Evolutionary conservation across 1,140 invertebrate species (phyloP), one percentile per base, ranked within the genome.

Genomic region (Fopius arisanus): DNA sequence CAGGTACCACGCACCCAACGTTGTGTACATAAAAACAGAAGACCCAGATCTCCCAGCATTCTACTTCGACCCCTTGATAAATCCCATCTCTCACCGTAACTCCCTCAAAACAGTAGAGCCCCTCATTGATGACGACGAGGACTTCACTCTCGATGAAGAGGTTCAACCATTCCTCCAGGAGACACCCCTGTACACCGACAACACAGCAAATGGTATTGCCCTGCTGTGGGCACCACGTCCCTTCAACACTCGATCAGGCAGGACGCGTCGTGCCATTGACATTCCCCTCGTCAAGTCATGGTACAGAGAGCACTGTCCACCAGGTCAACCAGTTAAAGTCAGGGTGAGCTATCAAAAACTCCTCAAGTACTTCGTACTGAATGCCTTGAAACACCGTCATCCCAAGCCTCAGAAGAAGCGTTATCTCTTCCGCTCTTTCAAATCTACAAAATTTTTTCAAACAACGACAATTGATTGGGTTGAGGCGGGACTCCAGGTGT

Each of bases 21-120:
- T 99, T 16, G 97, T 99, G 0, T 99, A 97, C 83, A 99, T 99
- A 79, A 99, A 99, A 91, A 99, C 98, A 1, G 98, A 99, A 90
- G 98, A 99, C 92, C 98, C 98, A n/a, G 98, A 99, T 89, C 90
- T 99, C 68, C 98, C 98, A 21, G 98, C 98, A 0, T 99, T 99
- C 87, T 99, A 99, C 87, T 99, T 99, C 90, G 98, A 99, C 91
- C 98, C 98, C 0, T 89, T 99, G 4, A 99, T 99, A 75, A 99
- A 99, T 89, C 98, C 98, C 3, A 99, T 99, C 79, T 97, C 98
- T 9, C 97, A 99, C 87, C 90, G 97, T 79, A 95, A 97, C 89
- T 92, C 96, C 0, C 91, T 95, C 1, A 97, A 94, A 89, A 92
- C 93, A 10, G 82, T 93, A 31, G 96, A 98, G 82, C 94, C 94